Evolutionary conservation across 1,140 invertebrate genomes (phyloP).

Genomic region (Campodea augens): DNA sequence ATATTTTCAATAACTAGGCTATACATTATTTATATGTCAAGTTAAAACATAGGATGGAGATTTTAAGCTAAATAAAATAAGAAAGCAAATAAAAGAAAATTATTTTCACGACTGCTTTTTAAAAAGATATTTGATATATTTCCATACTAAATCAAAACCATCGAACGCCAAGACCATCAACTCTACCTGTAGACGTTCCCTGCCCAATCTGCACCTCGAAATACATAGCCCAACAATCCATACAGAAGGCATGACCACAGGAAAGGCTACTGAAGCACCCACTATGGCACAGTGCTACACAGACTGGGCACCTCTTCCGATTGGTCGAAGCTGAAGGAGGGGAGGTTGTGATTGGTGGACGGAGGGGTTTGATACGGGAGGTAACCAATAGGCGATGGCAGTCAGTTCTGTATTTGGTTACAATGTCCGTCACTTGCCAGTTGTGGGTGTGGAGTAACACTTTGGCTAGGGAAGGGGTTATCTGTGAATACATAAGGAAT

Average conservation of each 20-base stretch:
- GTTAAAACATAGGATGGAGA: too few species aligned
- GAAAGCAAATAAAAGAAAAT: too few species aligned
- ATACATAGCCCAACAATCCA: slow-evolving; percentile 85
- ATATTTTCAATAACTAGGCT: too few species aligned
- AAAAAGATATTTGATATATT: too few species aligned
- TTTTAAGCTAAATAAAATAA: too few species aligned
- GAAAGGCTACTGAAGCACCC: slow-evolving; percentile 55
- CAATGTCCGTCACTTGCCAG: slow-evolving; percentile 66
- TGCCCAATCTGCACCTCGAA: slow-evolving; percentile 90
- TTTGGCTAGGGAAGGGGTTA: slow-evolving; percentile 80
- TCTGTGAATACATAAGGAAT: slow-evolving; percentile 29
- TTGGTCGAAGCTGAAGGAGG: slow-evolving; percentile 17
- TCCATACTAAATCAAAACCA: too few species aligned
- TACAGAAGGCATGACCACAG: slow-evolving; percentile 85
- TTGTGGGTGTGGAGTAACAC: slow-evolving; percentile 68
- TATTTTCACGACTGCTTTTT: too few species aligned
- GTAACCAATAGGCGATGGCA: slow-evolving; percentile 51
- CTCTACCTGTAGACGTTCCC: slow-evolving; percentile 47
- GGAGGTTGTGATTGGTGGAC: slow-evolving; percentile 19
- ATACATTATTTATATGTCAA: too few species aligned
- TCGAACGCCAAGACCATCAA: neutral
- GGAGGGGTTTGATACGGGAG: slow-evolving; percentile 57
- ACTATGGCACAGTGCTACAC: slow-evolving; percentile 27
- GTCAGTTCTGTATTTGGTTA: slow-evolving; percentile 54
- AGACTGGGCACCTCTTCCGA: slow-evolving; percentile 36